phyloP scores from a whole-genome alignment of 2,797 vertebrate species.

The Eulemur albifrons region DNA sequence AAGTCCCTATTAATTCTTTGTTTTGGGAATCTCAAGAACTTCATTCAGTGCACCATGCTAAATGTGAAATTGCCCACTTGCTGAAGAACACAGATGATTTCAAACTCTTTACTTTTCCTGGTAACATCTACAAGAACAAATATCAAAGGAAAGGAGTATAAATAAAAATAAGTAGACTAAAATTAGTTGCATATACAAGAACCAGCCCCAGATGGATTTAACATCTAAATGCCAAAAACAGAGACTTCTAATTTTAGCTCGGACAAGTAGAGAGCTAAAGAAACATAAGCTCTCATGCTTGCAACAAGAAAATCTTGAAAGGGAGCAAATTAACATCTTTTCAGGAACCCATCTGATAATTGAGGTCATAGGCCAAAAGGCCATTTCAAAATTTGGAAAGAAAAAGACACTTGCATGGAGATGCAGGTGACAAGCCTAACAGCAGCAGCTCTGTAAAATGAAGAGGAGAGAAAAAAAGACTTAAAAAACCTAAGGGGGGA shows the following conservation, averaged over 20 bases:
- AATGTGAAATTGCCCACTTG: background rate
- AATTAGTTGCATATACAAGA: background rate
- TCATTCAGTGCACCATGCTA: background rate
- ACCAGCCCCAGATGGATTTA: background rate
- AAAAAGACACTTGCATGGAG: background rate
- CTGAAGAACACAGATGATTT: background rate
- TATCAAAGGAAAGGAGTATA: background rate
- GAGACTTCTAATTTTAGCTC: background rate
- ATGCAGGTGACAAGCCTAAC: rapidly evolving
- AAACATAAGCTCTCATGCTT: background rate
- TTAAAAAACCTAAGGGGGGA: background rate
- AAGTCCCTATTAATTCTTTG: background rate
- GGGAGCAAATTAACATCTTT: background rate
- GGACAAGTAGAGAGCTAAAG: background rate
- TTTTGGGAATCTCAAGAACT: background rate
- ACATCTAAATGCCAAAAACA: background rate
- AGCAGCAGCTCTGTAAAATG: background rate
- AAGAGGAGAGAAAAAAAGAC: background rate
- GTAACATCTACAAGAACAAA: background rate
- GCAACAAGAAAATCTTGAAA: background rate
- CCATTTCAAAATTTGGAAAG: background rate
- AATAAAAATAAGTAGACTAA: slow-evolving; percentile 19
- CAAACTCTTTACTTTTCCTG: background rate
- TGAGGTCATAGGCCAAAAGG: background rate
- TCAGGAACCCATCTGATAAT: background rate